Conservation (phyloP, 1,140 invertebrate genomes). For the Hyphantria cunea region DNA sequence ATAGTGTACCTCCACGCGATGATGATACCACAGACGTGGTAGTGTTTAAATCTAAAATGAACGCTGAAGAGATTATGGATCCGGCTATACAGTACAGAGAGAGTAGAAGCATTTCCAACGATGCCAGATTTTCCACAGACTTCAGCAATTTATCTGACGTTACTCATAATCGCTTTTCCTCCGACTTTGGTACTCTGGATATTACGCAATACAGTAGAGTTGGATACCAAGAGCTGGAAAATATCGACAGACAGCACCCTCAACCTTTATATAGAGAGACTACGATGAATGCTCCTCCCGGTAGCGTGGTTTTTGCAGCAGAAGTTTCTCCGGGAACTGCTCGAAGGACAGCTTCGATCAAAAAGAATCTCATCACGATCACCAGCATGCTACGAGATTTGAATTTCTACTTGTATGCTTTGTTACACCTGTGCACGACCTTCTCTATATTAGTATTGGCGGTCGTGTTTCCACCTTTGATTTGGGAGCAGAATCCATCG, state of each 20-base stretch:
- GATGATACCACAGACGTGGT: constrained; percentile 69
- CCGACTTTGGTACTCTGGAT: constrained; percentile 62
- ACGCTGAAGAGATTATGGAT: constrained; percentile 68
- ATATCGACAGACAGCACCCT: constrained; percentile 63
- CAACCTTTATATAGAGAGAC: constrained; percentile 77
- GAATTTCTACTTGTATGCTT: constrained; percentile 75
- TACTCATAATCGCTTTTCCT: constrained; percentile 56
- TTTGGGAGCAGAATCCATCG: constrained; percentile 67
- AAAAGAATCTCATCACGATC: constrained; percentile 74
- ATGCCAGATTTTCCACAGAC: constrained; percentile 61
- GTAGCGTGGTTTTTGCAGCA: constrained; percentile 56
- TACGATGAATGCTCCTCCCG: constrained; percentile 60
- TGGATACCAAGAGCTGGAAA: constrained; percentile 67
- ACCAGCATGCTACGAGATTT: constrained; percentile 67
- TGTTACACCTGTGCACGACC: constrained; percentile 67
- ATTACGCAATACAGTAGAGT: constrained; percentile 49
- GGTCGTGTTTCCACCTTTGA: constrained; percentile 61
- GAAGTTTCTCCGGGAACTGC: constrained; percentile 62
- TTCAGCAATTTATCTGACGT: constrained; percentile 51
- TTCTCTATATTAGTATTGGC: constrained; percentile 67
- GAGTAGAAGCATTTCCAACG: constrained; percentile 35
- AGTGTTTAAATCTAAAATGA: constrained; percentile 68
- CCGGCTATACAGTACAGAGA: constrained; percentile 58
- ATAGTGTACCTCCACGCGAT: constrained; percentile 49
- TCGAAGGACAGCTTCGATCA: constrained; percentile 65